phyloP scores from a whole-genome alignment of 1,140 invertebrate species.

The Drosophila virilis region DNA sequence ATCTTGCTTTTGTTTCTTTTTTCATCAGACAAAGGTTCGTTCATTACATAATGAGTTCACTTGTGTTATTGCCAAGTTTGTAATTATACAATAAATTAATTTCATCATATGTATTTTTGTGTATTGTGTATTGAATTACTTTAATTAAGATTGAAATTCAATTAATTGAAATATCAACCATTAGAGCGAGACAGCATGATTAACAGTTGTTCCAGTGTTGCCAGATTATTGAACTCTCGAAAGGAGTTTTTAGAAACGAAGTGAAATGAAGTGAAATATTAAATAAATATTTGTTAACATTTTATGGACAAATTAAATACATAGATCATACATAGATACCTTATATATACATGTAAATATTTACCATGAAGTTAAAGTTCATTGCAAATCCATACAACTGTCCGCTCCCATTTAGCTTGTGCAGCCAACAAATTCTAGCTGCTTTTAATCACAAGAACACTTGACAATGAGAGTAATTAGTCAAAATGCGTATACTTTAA shows the following conservation, averaged over 20 bases:
- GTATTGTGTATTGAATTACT: constrained; percentile 2
- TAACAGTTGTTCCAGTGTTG: neutral
- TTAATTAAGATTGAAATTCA: neutral
- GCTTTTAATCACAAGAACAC: neutral
- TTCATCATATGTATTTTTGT: constrained; percentile 21
- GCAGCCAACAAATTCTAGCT: neutral
- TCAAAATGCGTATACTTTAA: neutral
- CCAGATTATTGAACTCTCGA: no score
- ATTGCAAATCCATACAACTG: no score
- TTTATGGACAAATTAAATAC: no score
- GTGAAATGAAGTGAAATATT: no score
- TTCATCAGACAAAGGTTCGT: constrained; percentile 13
- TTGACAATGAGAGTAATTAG: neutral
- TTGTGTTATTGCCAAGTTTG: constrained; percentile 22
- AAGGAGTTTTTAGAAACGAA: no score
- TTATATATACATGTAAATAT: no score
- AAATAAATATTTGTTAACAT: no score
- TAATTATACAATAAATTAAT: constrained; percentile 37
- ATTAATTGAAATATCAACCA: no score
- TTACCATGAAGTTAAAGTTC: no score
- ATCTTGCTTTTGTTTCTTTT: neutral
- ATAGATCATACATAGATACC: no score
- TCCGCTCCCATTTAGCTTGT: no score
- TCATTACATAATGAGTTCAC: constrained; percentile 37
- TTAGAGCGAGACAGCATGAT: no score